Percentiles rank a stretch among this genome's conserved stretches.
Evolutionary conservation across 2,113 vertebrate species (phyloP).

Genomic region (Tamias sibiricus): DNA sequence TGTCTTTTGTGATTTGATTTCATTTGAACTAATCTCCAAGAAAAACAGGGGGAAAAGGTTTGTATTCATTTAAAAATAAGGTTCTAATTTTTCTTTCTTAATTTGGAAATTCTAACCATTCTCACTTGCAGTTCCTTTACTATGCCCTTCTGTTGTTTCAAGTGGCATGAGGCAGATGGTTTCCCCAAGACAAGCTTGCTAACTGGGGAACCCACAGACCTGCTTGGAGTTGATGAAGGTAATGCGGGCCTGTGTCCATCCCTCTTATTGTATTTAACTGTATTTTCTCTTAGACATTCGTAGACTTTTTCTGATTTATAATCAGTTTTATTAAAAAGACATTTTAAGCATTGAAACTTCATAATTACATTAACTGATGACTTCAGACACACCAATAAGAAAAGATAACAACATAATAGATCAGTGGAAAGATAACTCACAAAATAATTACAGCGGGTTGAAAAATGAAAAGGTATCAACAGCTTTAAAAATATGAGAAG

Average conservation of each 20-base stretch:
- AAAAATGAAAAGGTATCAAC: background rate
- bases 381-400: background rate
- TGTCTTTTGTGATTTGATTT: background rate
- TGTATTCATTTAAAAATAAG: constrained; percentile 35
- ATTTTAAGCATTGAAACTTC: background rate
- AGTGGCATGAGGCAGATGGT: background rate
- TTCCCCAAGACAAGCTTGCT: background rate
- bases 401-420: background rate
- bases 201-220: background rate
- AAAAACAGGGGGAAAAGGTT: background rate
- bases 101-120: background rate
- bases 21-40: constrained; percentile 5
- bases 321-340: constrained; percentile 5
- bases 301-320: background rate
- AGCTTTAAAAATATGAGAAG: background rate
- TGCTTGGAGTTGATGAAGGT: background rate
- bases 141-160: background rate
- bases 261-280: background rate
- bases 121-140: background rate
- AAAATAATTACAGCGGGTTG: background rate
- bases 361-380: background rate
- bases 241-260: background rate
- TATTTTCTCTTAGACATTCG: background rate
- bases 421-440: constrained; percentile 34
- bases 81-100: background rate